These are phyloP conservation scores for Philopotamus ludificatus DNA, from an alignment of 1,140 invertebrate genomes.

Conservation along the genomic window DNA sequence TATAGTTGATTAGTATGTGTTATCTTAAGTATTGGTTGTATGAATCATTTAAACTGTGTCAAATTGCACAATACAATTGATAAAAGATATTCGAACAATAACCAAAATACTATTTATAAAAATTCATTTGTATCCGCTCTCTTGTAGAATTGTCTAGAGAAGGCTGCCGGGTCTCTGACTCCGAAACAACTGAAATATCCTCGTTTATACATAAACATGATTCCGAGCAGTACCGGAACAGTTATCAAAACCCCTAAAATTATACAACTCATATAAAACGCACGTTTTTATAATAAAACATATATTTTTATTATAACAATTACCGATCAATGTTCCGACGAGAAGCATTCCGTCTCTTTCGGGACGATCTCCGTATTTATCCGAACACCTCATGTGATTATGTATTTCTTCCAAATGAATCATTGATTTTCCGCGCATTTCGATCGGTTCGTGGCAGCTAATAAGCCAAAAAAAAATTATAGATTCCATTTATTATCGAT, in stretches of 20 bases:
- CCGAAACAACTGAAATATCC: conserved; percentile 61
- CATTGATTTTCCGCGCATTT: conserved; percentile 60
- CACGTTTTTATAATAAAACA: background rate
- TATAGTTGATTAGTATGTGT: too few species aligned
- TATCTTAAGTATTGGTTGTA: too few species aligned
- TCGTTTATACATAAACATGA: conserved; percentile 61
- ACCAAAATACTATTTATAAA: too few species aligned
- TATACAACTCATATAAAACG: background rate
- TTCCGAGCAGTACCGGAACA: conserved; percentile 61
- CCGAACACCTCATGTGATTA: conserved; percentile 61
- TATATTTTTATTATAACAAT: conserved; percentile 14
- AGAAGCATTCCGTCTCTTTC: conserved; percentile 66
- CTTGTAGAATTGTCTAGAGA: conserved; percentile 70
- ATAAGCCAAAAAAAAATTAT: conserved; percentile 37
- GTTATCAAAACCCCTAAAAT: conserved; percentile 60
- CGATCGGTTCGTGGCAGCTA: conserved; percentile 60
- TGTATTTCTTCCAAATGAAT: conserved; percentile 57
- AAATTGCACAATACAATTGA: too few species aligned
- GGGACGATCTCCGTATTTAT: conserved; percentile 60
- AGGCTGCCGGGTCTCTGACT: conserved; percentile 56
- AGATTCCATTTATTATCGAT: conserved; percentile 25
- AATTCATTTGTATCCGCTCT: conserved; percentile 56
- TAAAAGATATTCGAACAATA: too few species aligned
- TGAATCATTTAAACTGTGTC: too few species aligned
- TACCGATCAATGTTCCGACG: conserved; percentile 66